Evolutionary conservation across 1,140 invertebrate species (phyloP).

Genomic region (Drosophila aff.): DNA sequence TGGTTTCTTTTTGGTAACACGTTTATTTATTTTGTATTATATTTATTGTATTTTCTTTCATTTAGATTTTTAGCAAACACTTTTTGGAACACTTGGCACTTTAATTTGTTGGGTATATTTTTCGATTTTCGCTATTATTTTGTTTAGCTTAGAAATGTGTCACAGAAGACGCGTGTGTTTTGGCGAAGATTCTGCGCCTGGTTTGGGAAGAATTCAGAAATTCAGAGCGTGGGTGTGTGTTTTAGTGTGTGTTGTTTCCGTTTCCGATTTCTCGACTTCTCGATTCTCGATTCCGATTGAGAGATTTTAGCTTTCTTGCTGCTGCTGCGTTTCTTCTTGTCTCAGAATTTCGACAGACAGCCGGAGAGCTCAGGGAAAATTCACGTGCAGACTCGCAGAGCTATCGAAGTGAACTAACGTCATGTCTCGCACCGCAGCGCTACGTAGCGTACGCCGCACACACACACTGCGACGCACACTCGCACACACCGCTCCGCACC

Average conservation of each 20-base stretch:
- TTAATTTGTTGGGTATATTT: constrained; percentile 10
- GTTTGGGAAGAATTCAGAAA: neutral
- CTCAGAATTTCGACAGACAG: constrained; percentile 54
- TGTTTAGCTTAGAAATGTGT: constrained; percentile 6
- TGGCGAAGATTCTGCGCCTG: neutral
- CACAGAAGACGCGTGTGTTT: constrained; percentile 15
- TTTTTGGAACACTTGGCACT: constrained; percentile 64
- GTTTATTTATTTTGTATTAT: constrained; percentile 20
- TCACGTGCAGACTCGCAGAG: constrained; percentile 85
- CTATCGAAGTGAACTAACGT: constrained; percentile 85
- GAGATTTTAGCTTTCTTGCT: constrained; percentile 28
- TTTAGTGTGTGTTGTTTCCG: constrained; percentile 1
- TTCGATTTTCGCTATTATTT: constrained; percentile 22
- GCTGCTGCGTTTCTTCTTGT: constrained; percentile 30
- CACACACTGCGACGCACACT: constrained; percentile 13
- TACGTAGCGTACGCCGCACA: constrained; percentile 73
- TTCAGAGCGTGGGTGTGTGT: constrained; percentile 7
- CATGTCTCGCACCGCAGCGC: constrained; percentile 79
- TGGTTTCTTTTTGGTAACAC: constrained; percentile 5
- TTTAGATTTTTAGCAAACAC: constrained; percentile 32
- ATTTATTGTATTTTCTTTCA: constrained; percentile 20
- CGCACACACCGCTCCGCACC: constrained; percentile 5
- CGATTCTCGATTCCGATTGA: constrained; percentile 27
- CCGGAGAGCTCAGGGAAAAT: constrained; percentile 66
- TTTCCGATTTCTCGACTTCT: constrained; percentile 17